Percentiles rank a stretch among this genome's conserved stretches.
These are phyloP conservation scores for Subanguina moxae DNA, from an alignment of 1,140 invertebrate genomes.

Conservation along the genomic window DNA sequence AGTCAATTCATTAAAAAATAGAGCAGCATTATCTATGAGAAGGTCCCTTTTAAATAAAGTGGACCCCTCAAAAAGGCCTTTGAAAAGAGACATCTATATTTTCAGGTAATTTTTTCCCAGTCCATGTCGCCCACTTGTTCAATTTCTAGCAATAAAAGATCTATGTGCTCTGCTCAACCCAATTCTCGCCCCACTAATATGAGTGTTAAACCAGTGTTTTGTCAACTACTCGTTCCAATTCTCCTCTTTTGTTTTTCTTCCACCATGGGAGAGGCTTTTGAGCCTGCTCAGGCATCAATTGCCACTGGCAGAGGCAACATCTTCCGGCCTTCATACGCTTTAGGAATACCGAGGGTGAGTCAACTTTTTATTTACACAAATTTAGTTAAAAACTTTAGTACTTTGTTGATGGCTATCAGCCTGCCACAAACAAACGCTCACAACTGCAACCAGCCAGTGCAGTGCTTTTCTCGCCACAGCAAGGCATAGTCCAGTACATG, in stretches of 20 bases:
- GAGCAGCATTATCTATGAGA: too few relatives aligned
- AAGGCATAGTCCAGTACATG: neutral
- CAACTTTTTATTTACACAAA: neutral
- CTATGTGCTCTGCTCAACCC: too few relatives aligned
- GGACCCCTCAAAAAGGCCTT: too few relatives aligned
- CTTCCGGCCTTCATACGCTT: neutral
- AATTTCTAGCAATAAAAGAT: too few relatives aligned
- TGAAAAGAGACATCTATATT: too few relatives aligned
- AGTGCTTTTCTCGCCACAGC: neutral
- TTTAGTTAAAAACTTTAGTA: neutral
- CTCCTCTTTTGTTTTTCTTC: neutral
- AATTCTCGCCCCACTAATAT: too few relatives aligned
- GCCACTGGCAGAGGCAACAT: constrained; percentile 4
- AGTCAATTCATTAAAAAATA: too few relatives aligned
- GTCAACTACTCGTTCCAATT: too few relatives aligned
- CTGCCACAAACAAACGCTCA: neutral
- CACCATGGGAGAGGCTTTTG: neutral
- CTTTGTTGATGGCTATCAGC: neutral
- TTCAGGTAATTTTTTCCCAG: too few relatives aligned
- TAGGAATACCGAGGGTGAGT: neutral
- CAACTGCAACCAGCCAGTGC: neutral
- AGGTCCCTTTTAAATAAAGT: too few relatives aligned
- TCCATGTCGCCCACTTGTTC: too few relatives aligned
- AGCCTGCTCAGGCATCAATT: neutral
- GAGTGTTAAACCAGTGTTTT: too few relatives aligned